Base-by-base conservation (phyloP, 2,113 vertebrate genomes). In the Cichladusa arquata region DNA sequence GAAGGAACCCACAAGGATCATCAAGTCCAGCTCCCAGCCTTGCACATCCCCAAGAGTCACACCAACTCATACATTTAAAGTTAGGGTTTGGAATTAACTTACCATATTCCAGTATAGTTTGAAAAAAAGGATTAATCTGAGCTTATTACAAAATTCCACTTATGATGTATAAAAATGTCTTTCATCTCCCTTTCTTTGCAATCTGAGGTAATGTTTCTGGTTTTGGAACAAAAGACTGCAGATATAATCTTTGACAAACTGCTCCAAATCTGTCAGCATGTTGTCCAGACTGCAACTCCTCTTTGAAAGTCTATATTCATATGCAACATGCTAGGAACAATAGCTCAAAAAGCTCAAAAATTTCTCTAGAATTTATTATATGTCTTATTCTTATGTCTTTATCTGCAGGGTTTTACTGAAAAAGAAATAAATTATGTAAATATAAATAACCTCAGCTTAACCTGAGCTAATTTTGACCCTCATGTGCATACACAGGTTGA, bases 1-100 rank as follows among this genome's bases (percentile, higher is more conserved):
- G 64, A 53, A 86, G 14, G 18, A 10, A 69, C 28, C 12, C 28
- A 86, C 8, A 53, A 58, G 12, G 23, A 78, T 24, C 28, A 61
- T 6, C 0, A 0, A 61, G 9, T 28, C 36, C 12, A n/a, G 4
- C 28, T 45, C 19, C 12, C 5, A 8, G 38, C 18, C 12, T 12
- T 28, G 23, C 28, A 53, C 3, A 53, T 53, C 15, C 28, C 10
- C 23, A 29, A 38, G 33, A 61, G 38, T 45, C 47, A 38, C 12
- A 53, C 5, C 28, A 61, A 69, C 38, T 61, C 38, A 56, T 38
- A 72, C 4, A 74, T 48, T 83, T 50, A 56, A 92, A 83, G 83
- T 20, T 8, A 18, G 8, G 3, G 18, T 14, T 90, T 58, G 48
- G 28, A 65, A 47, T 44, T 73, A 50, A 57, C 1, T 78, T 64